Conservation (phyloP, 2,113 vertebrate genomes). For the Alouatta palliata region DNA sequence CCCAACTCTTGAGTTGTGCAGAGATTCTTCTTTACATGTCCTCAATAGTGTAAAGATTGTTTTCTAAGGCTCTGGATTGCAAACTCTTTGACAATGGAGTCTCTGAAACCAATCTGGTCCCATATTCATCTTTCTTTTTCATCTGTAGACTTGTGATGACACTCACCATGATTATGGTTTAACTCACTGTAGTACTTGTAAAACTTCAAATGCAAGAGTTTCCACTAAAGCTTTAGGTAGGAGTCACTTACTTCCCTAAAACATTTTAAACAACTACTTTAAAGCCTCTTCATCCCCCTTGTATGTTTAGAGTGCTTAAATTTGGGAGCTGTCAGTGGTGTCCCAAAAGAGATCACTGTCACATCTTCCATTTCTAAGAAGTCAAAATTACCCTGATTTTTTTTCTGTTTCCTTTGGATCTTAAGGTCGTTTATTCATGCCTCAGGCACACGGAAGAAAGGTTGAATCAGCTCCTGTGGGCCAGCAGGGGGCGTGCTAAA, state of each 20-base stretch:
- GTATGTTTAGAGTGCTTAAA: not conserved
- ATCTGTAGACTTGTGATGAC: not conserved
- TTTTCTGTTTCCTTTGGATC: not conserved
- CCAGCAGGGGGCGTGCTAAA: conserved; percentile 70
- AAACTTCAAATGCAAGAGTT: not conserved
- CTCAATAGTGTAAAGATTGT: not conserved
- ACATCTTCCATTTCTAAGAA: not conserved
- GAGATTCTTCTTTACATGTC: not conserved
- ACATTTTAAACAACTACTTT: not conserved
- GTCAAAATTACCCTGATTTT: not conserved
- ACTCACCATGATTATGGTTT: not conserved
- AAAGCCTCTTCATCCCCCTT: not conserved
- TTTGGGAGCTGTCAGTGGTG: no score
- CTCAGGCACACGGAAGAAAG: conserved; percentile 9
- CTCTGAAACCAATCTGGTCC: not conserved
- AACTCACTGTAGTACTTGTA: not conserved
- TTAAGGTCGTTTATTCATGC: conserved; percentile 49
- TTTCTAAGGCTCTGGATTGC: not conserved
- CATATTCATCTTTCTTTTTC: not conserved
- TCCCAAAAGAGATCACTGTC: no score
- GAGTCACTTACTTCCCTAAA: not conserved
- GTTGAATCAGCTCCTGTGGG: conserved; percentile 60
- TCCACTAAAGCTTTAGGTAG: not conserved
- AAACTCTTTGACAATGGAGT: not conserved
- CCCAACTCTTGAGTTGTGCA: not conserved